phyloP scores from a whole-genome alignment of 2,113 vertebrate genomes.

The Nerophis lumbriciformis region DNA sequence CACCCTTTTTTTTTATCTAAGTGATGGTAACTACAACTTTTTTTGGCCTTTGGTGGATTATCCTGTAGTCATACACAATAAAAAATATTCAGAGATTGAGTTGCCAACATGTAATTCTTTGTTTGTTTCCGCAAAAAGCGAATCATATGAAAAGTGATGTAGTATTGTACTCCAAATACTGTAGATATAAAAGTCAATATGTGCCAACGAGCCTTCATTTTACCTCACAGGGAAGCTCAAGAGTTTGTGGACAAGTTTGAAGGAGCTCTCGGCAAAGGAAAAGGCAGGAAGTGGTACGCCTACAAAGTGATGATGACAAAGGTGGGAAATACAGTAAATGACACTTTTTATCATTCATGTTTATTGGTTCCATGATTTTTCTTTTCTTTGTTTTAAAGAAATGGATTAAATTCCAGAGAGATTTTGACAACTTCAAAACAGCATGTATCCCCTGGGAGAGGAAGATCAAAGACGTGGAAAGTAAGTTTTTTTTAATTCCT shows the following conservation, averaged over 20 bases:
- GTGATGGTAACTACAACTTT: too few relatives aligned
- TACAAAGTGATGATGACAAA: constrained; percentile 96
- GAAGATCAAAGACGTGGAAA: constrained; percentile 99
- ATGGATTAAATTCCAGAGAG: constrained; percentile 98
- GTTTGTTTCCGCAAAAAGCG: too few relatives aligned
- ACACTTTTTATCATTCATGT: not conserved
- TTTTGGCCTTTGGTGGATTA: too few relatives aligned
- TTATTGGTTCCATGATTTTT: not conserved
- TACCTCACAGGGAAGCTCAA: constrained; percentile 82
- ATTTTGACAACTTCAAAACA: constrained; percentile 95
- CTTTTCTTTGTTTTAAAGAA: constrained; percentile 70
- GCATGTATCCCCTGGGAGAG: constrained; percentile 98
- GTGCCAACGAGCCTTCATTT: not conserved
- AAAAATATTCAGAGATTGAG: too few relatives aligned
- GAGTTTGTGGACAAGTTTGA: constrained; percentile 95
- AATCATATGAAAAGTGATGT: too few relatives aligned
- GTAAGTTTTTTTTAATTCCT: constrained; percentile 68
- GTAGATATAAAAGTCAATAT: too few relatives aligned
- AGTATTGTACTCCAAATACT: too few relatives aligned
- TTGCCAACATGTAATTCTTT: too few relatives aligned
- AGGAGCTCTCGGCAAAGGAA: constrained; percentile 93
- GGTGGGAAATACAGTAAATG: constrained; percentile 60
- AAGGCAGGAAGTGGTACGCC: constrained; percentile 87
- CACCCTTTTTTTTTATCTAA: too few relatives aligned
- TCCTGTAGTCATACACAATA: too few relatives aligned